These are phyloP conservation scores for Anisognathus igniventris DNA, from an alignment of 2,797 vertebrate species.

Conservation along the genomic window DNA sequence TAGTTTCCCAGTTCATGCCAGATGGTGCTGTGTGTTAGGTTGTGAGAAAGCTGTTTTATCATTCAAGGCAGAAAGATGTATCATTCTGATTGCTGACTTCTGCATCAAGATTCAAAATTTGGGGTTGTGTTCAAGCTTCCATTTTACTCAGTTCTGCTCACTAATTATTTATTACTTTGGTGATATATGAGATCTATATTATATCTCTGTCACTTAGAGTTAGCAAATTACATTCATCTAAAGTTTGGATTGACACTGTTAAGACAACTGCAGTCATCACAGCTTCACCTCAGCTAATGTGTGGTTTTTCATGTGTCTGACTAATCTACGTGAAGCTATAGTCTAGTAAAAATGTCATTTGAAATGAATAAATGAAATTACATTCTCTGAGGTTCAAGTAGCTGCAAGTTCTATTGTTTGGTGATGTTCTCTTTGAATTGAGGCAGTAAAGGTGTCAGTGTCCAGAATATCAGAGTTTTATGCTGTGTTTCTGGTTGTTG, in stretches of 20 bases:
- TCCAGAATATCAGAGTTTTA: neutral
- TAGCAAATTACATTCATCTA: constrained; percentile 50
- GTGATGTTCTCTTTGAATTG: neutral
- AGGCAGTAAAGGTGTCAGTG: neutral
- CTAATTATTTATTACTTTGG: constrained; percentile 66
- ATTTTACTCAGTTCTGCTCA: constrained; percentile 47
- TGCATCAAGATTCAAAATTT: constrained; percentile 36
- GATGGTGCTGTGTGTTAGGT: constrained; percentile 63
- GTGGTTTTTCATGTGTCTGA: constrained; percentile 27
- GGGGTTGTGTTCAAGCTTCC: constrained; percentile 37
- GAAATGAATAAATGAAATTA: constrained; percentile 23
- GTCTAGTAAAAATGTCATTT: neutral
- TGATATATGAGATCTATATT: neutral
- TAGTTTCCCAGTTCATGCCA: constrained; percentile 17
- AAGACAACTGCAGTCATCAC: constrained; percentile 34
- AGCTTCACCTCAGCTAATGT: constrained; percentile 31
- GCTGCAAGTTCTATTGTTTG: neutral
- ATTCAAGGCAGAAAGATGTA: constrained; percentile 55
- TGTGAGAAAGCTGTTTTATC: constrained; percentile 56
- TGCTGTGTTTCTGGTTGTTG: neutral
- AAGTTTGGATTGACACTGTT: constrained; percentile 22
- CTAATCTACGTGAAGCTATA: constrained; percentile 21
- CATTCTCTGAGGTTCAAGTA: neutral
- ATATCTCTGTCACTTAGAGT: constrained; percentile 31
- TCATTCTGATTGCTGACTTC: constrained; percentile 37